Evolutionary conservation across 2,797 vertebrate species (phyloP), one percentile per base, ranked within the genome.

Genomic region (Diplodus sargus): DNA sequence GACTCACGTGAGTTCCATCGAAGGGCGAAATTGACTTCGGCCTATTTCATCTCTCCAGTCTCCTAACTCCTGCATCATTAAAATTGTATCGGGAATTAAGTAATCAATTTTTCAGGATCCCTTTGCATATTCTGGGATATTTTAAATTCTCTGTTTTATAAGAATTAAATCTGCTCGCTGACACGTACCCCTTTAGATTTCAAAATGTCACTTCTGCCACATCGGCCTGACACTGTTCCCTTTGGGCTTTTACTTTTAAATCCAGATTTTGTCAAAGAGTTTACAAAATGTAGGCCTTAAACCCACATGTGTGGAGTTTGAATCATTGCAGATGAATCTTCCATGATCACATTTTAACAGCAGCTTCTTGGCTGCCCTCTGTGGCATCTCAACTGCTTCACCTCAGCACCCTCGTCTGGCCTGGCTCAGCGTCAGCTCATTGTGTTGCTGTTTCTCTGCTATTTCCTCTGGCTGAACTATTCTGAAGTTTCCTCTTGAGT

Each of bases 341-440:
- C 22, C 47, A 43, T 30, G 9, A 65, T 59, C 67, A 8, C 30
- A 7, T 53, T 70, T 17, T 16, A 51, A 59, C 47, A 58, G 20
- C 59, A 56, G 72, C 76, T 70, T 69, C 39, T 48, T 23, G 22
- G 15, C 77, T 65, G 69, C 39, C 62, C 56, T 60, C 15, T 60
- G 34, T 64, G 34, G 30, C 68, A 39, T 34, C 54, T 76, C 56
- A 74, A 75, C 81, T 60, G 69, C 81, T 84, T 82, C 82, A 81
- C 84, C 82, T 89, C 82, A 89, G 87, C 86, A 76, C 84, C 86
- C 81, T 85, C 84, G 20, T 89, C 87, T 89, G 89, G 82, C 71
- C 81, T 79, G 62, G 68, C 73, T 87, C 70, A 74, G 72, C 0
- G 54, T 85, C 60, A 56, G 62, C 81, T 87, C 34, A 14, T 1